Conservation (phyloP, 2,888 invertebrate species). For the Spodoptera littoralis region DNA sequence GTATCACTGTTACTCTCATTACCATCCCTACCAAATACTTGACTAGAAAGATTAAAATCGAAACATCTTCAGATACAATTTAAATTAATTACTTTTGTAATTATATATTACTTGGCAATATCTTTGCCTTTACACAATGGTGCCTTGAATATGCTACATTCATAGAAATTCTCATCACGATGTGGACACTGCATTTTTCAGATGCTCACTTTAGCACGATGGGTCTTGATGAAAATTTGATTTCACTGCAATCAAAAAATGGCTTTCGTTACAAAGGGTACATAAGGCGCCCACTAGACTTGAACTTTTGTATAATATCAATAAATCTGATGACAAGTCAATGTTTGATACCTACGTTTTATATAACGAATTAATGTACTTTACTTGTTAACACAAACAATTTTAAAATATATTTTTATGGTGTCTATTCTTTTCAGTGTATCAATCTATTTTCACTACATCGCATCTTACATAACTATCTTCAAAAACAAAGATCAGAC, state of each 20-base stretch:
- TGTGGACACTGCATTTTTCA: constrained; percentile 21
- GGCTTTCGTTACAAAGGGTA: constrained; percentile 10
- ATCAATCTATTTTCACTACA: too few relatives aligned
- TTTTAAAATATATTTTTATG: too few relatives aligned
- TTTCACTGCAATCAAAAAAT: constrained; percentile 25
- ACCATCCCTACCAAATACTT: constrained; percentile 20
- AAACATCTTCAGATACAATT: constrained; percentile 16
- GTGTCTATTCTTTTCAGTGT: too few relatives aligned
- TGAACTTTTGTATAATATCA: background rate
- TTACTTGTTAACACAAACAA: too few relatives aligned
- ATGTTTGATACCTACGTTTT: too few relatives aligned
- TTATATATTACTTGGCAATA: constrained; percentile 8
- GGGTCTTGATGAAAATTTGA: constrained; percentile 27
- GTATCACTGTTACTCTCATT: constrained; percentile 8
- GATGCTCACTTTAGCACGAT: constrained; percentile 24
- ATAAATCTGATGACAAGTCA: too few relatives aligned
- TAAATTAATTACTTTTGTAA: constrained; percentile 12
- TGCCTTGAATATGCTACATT: background rate
- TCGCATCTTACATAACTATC: too few relatives aligned
- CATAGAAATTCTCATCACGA: constrained; percentile 6
- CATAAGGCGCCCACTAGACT: background rate
- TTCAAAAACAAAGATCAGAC: too few relatives aligned
- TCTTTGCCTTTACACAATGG: constrained; percentile 13
- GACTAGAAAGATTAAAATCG: constrained; percentile 26
- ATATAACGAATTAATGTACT: too few relatives aligned